These are phyloP conservation scores for Baccha elongata DNA, from an alignment of 2,888 invertebrate species.

Conservation along the genomic window DNA sequence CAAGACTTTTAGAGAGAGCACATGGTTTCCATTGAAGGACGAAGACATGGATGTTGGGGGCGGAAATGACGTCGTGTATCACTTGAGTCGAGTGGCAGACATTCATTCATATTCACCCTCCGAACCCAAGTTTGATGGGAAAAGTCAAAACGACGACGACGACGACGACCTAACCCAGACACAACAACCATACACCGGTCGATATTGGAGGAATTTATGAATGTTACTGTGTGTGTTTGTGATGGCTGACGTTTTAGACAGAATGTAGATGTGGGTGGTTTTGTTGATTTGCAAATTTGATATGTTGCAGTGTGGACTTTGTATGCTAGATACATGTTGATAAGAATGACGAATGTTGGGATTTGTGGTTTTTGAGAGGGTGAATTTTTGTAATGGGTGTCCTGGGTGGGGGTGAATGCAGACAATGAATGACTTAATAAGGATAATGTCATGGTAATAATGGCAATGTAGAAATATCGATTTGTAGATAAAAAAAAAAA, in stretches of 20 bases:
- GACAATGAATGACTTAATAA: constrained; percentile 62
- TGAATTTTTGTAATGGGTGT: constrained; percentile 2
- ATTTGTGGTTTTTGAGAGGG: constrained; percentile 16
- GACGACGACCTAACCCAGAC: constrained; percentile 64
- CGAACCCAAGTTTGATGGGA: constrained; percentile 28
- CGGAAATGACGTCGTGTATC: constrained; percentile 41
- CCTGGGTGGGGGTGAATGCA: neutral
- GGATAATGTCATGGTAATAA: constrained; percentile 67
- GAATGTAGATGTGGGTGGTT: neutral
- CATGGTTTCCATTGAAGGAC: constrained; percentile 19
- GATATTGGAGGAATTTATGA: constrained; percentile 69
- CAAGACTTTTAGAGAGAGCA: constrained; percentile 29
- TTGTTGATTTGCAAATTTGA: constrained; percentile 8
- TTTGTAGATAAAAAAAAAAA: constrained; percentile 32
- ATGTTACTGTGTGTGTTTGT: constrained; percentile 3
- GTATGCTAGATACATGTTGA: constrained; percentile 67
- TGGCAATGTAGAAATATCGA: constrained; percentile 52
- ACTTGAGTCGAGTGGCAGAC: constrained; percentile 50
- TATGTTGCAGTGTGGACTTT: constrained; percentile 62
- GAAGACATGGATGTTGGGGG: constrained; percentile 2
- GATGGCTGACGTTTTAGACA: constrained; percentile 3
- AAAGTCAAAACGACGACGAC: constrained; percentile 55
- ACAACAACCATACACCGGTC: constrained; percentile 69
- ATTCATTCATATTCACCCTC: constrained; percentile 64
- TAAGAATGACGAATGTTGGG: constrained; percentile 59